phyloP scores from a whole-genome alignment of 2,113 vertebrate genomes.

The Casuarius casuarius region DNA sequence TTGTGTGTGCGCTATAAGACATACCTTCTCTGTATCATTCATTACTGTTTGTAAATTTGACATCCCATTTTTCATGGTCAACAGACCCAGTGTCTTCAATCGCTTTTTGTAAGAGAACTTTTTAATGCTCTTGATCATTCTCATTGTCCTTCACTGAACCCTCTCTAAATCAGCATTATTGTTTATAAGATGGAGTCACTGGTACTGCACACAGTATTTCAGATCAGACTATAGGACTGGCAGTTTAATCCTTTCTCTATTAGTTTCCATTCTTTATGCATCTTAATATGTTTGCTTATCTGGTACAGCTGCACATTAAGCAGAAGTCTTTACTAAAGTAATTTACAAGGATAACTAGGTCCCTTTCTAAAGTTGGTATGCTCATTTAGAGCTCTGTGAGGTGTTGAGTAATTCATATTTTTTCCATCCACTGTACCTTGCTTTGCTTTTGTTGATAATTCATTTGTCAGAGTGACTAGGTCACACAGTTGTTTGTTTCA shows the following conservation, averaged over 20 bases:
- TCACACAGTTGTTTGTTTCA: constrained; percentile 49
- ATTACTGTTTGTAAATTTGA: constrained; percentile 24
- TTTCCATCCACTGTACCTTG: constrained; percentile 43
- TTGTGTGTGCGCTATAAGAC: background rate
- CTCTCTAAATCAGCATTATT: constrained; percentile 66
- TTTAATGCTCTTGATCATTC: constrained; percentile 57
- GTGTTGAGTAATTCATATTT: constrained; percentile 60
- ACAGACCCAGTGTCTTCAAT: background rate
- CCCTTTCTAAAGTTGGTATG: constrained; percentile 33
- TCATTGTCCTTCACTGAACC: constrained; percentile 63
- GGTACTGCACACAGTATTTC: constrained; percentile 56
- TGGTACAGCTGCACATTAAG: constrained; percentile 61
- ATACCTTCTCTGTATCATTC: background rate
- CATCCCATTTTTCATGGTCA: constrained; percentile 31
- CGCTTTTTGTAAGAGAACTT: constrained; percentile 31
- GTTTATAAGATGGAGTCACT: constrained; percentile 57
- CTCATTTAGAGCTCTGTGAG: constrained; percentile 63
- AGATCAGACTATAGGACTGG: constrained; percentile 53
- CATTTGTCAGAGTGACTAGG: constrained; percentile 49
- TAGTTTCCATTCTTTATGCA: constrained; percentile 67
- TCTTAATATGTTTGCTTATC: constrained; percentile 72
- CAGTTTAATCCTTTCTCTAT: constrained; percentile 69
- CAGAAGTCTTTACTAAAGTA: constrained; percentile 63
- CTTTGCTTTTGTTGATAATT: constrained; percentile 48
- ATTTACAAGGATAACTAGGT: constrained; percentile 63